Percentiles rank a stretch among this genome's conserved stretches.
phyloP scores from a whole-genome alignment of 2,888 invertebrate genomes.

The Thyatira batis region DNA sequence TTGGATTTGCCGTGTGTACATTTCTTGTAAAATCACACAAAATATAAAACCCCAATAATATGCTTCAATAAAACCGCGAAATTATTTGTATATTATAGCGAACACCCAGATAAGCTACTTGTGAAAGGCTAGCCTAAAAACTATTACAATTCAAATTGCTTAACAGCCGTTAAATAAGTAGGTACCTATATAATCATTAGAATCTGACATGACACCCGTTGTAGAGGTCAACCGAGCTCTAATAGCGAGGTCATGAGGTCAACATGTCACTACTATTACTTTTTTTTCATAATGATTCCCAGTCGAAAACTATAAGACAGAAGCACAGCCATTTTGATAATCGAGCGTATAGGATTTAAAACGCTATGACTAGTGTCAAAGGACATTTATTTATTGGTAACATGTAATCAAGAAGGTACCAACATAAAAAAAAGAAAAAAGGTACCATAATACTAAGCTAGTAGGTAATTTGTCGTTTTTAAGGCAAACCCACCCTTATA shows the following conservation, averaged over 20 bases:
- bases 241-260: conserved; percentile 6
- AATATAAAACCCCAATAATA: neutral
- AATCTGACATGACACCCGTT: conserved; percentile 16
- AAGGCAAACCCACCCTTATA: no score
- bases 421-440: no score
- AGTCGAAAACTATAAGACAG: no score
- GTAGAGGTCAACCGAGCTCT: conserved; percentile 15
- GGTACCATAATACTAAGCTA: no score
- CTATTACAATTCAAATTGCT: conserved; percentile 19
- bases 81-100: neutral
- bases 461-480: no score
- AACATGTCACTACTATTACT: neutral
- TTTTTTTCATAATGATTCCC: neutral
- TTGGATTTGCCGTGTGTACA: no score
- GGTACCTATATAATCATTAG: conserved; percentile 9
- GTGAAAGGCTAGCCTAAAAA: conserved; percentile 12
- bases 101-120: conserved; percentile 6
- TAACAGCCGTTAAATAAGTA: conserved; percentile 17
- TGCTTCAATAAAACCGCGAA: conserved; percentile 3
- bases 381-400: no score
- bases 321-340: no score
- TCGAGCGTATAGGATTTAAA: no score
- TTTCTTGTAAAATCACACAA: no score
- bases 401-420: no score
- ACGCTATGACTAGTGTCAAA: no score